phyloP scores from a whole-genome alignment of 2,113 vertebrate species.

The Sapajus apella region DNA sequence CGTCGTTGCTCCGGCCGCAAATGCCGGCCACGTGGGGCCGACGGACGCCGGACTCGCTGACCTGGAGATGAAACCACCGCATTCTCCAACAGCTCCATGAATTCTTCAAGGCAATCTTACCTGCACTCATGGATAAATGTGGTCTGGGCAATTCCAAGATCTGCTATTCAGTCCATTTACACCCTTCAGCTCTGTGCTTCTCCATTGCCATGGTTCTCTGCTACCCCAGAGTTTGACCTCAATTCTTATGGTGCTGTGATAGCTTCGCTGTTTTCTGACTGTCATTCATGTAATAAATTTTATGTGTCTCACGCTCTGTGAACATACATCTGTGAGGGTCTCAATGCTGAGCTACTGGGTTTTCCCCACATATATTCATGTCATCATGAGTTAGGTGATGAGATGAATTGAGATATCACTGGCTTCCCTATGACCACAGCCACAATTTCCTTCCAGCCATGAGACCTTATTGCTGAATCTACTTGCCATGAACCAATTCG shows the following conservation, averaged over 20 bases:
- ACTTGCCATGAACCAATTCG: neutral
- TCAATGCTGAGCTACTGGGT: neutral
- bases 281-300: neutral
- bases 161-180: too few species aligned
- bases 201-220: neutral
- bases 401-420: neutral
- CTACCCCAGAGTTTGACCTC: neutral
- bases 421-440: neutral
- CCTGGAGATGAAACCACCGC: too few species aligned
- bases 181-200: neutral
- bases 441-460: neutral
- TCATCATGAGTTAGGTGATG: neutral
- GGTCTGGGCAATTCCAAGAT: too few species aligned
- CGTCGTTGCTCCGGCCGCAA: too few species aligned
- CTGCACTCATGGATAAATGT: neutral
- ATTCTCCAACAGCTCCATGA: neutral
- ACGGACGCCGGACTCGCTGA: too few species aligned
- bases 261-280: neutral
- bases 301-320: neutral
- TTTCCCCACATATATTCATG: neutral
- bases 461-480: neutral
- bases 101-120: neutral
- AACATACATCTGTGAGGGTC: neutral
- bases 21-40: too few species aligned
- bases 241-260: neutral